Conservation (phyloP, 2,113 vertebrate genomes). For the Turnix velox region DNA sequence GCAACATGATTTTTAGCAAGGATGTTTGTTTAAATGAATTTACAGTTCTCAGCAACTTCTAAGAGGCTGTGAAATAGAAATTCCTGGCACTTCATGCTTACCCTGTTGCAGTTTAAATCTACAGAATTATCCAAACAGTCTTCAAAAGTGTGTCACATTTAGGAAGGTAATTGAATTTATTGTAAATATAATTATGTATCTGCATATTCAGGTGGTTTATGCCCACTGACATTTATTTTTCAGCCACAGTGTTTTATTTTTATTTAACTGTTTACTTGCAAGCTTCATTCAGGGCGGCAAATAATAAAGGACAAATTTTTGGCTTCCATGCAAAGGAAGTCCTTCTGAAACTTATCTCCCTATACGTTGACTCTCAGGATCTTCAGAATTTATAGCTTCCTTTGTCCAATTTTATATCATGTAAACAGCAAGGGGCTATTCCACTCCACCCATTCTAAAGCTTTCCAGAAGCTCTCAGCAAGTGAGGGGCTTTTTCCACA, state of each 20-base stretch:
- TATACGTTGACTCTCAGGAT: neutral
- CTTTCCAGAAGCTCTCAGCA: neutral
- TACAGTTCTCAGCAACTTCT: neutral
- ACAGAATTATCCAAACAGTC: neutral
- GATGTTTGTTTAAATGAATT: neutral
- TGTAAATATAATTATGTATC: slow-evolving; percentile 15
- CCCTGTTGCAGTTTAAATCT: neutral
- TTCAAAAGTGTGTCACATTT: slow-evolving; percentile 12
- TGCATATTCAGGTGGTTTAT: slow-evolving; percentile 32
- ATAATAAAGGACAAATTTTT: neutral
- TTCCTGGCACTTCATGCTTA: neutral
- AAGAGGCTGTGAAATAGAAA: neutral
- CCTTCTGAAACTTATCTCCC: neutral
- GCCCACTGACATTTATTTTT: slow-evolving; percentile 20
- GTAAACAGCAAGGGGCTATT: slow-evolving; percentile 22
- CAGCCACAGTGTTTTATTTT: neutral
- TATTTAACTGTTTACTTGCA: neutral
- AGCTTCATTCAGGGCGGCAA: neutral
- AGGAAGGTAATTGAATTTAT: slow-evolving; percentile 15
- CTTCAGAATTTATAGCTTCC: neutral
- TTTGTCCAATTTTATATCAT: neutral
- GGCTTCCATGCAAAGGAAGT: neutral
- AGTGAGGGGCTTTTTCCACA: neutral
- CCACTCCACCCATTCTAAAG: slow-evolving; percentile 5
- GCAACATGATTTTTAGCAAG: neutral